These are phyloP conservation scores for Parelbella ahira DNA, from an alignment of 2,888 invertebrate species.

Conservation along the genomic window DNA sequence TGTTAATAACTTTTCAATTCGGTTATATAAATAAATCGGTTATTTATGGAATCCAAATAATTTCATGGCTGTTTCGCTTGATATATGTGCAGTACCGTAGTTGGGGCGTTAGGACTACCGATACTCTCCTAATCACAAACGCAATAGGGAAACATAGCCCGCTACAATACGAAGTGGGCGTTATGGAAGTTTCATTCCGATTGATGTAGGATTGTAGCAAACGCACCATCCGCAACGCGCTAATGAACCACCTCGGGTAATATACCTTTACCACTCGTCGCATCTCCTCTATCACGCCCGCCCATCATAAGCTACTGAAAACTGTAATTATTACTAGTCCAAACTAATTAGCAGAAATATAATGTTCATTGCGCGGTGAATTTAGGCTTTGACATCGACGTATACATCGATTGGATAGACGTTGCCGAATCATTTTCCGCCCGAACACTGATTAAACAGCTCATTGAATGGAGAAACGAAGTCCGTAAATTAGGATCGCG, in stretches of 20 bases:
- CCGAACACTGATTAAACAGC: slow-evolving; percentile 44
- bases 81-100: too few relatives aligned
- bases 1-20: too few relatives aligned
- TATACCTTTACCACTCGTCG: slow-evolving; percentile 4
- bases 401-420: background rate
- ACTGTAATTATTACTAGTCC: too few relatives aligned
- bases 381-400: slow-evolving; percentile 6
- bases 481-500: slow-evolving; percentile 47
- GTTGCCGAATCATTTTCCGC: slow-evolving; percentile 36
- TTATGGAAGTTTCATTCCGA: slow-evolving; percentile 2
- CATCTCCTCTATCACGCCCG: too few relatives aligned
- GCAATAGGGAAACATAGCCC: slow-evolving; percentile 4
- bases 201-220: slow-evolving; percentile 6
- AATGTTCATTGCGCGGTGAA: slow-evolving; percentile 1
- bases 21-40: too few relatives aligned
- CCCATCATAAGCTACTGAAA: too few relatives aligned
- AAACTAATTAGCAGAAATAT: too few relatives aligned
- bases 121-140: background rate
- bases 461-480: slow-evolving; percentile 45
- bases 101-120: background rate
- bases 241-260: slow-evolving; percentile 12
- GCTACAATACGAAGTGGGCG: background rate
- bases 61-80: too few relatives aligned
- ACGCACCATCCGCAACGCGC: slow-evolving; percentile 1
- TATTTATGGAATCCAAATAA: too few relatives aligned